A percentile compares a stretch with the other conserved stretches of the same genome.
Evolutionary conservation across 2,888 invertebrate genomes (phyloP).

Genomic region (Pyrgus malvae): DNA sequence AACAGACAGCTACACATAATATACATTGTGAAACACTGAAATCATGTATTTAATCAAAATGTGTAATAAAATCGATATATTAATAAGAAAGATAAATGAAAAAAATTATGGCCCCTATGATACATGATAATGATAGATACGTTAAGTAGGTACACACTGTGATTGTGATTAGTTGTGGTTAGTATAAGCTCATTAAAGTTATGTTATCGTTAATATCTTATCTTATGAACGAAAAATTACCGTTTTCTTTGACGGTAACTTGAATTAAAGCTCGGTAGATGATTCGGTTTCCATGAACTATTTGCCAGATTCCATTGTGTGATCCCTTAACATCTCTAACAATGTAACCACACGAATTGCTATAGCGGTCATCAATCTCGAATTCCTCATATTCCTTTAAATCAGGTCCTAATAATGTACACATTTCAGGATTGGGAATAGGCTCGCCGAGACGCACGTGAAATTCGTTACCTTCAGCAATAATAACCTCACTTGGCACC

Average conservation of each 20-base stretch:
- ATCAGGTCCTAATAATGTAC: slow-evolving; percentile 49
- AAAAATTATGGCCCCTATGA: no score
- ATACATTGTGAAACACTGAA: neutral
- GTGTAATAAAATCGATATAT: no score
- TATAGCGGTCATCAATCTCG: slow-evolving; percentile 39
- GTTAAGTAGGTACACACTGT: no score
- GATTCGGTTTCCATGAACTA: slow-evolving; percentile 50
- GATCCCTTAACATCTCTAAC: slow-evolving; percentile 39
- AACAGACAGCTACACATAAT: slow-evolving; percentile 7
- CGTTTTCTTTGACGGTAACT: slow-evolving; percentile 47
- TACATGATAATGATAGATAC: no score
- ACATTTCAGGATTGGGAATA: slow-evolving; percentile 46
- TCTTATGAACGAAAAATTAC: no score
- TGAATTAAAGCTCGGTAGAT: slow-evolving; percentile 47
- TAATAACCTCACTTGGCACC: slow-evolving; percentile 39
- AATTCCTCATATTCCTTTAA: slow-evolving; percentile 34
- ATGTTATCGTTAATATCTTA: no score
- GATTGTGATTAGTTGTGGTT: no score
- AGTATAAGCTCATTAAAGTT: neutral
- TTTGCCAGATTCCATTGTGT: slow-evolving; percentile 55
- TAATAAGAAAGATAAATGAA: no score
- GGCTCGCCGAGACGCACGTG: slow-evolving; percentile 49
- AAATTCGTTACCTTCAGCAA: slow-evolving; percentile 53
- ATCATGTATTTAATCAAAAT: no score
- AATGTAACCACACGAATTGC: slow-evolving; percentile 51